Conservation (phyloP, 2,888 invertebrate genomes). For the Chalcis sispes region DNA sequence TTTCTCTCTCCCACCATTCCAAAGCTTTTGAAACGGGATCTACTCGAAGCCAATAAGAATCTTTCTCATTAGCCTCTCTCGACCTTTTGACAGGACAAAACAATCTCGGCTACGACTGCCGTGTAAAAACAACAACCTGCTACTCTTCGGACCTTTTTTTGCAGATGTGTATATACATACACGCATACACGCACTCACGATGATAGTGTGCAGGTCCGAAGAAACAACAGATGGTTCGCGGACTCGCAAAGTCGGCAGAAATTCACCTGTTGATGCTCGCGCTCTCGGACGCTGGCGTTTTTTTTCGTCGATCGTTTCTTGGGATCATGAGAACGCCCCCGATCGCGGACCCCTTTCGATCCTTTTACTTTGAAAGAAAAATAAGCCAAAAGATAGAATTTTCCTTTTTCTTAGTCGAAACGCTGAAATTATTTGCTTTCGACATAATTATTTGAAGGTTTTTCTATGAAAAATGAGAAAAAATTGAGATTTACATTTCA, state of each 20-base stretch:
- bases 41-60: constrained; percentile 42
- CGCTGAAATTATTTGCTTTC: too few relatives aligned
- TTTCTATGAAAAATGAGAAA: too few relatives aligned
- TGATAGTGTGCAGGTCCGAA: not conserved
- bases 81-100: constrained; percentile 61
- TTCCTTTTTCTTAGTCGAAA: too few relatives aligned
- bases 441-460: too few relatives aligned
- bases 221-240: constrained; percentile 69
- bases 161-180: constrained; percentile 38
- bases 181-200: not conserved
- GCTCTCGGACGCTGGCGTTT: constrained; percentile 2
- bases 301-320: not conserved
- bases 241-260: constrained; percentile 47
- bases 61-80: constrained; percentile 65
- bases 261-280: constrained; percentile 47
- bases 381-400: not conserved
- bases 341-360: constrained; percentile 31
- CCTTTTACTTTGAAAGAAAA: not conserved
- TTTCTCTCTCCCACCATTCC: constrained; percentile 1
- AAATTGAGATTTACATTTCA: too few relatives aligned
- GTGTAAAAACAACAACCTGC: constrained; percentile 39
- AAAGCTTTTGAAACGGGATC: constrained; percentile 54
- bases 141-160: constrained; percentile 65
- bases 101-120: constrained; percentile 61
- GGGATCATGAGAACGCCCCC: not conserved